A percentile compares a stretch with the other conserved stretches of the same genome.
Conservation (phyloP, 2,113 vertebrate species). For the Chelonoidis abingdonii region DNA sequence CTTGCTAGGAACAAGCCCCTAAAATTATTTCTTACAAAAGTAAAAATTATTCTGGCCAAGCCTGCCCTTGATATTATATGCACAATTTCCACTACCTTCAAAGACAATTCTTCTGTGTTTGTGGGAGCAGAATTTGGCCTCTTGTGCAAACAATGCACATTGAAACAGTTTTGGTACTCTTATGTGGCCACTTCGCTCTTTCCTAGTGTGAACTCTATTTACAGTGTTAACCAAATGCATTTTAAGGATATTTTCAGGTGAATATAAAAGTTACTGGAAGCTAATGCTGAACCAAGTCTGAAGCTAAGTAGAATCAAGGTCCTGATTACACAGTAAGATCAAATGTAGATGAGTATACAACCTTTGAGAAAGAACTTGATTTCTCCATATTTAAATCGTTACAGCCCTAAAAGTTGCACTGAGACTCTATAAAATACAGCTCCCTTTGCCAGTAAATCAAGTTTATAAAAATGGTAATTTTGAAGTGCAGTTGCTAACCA, state of each 20-base stretch:
- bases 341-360: constrained; percentile 40
- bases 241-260: constrained; percentile 35
- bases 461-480: constrained; percentile 76
- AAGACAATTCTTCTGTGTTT: rapidly evolving
- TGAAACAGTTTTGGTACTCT: background rate
- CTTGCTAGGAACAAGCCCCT: rapidly evolving
- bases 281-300: background rate
- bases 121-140: background rate
- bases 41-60: background rate
- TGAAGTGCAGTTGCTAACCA: constrained; percentile 68
- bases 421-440: constrained; percentile 59
- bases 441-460: constrained; percentile 70
- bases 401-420: constrained; percentile 63
- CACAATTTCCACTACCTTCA: background rate
- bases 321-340: background rate
- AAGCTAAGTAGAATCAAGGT: constrained; percentile 7
- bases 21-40: background rate
- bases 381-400: constrained; percentile 62
- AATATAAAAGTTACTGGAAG: background rate
- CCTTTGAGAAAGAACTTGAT: constrained; percentile 35
- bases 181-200: constrained; percentile 4
- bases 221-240: constrained; percentile 24
- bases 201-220: constrained; percentile 19
- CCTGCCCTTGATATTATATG: background rate
- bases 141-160: rapidly evolving